Conservation (phyloP, 1,140 invertebrate genomes). For the Zaprionus lachaisei region DNA sequence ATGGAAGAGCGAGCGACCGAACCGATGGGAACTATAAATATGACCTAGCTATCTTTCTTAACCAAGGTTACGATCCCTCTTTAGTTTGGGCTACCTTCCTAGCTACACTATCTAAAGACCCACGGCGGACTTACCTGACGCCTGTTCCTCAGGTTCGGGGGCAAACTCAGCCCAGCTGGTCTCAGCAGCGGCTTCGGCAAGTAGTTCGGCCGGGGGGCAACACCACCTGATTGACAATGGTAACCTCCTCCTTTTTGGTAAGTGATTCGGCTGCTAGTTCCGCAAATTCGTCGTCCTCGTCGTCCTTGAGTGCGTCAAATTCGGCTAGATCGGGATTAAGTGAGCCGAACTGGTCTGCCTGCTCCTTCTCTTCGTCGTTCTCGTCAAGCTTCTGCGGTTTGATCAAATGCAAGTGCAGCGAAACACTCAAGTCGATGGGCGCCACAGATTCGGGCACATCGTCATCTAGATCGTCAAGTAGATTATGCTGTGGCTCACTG, state of each 20-base stretch:
- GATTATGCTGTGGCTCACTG: conserved; percentile 86
- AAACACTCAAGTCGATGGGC: conserved; percentile 88
- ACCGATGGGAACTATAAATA: background rate
- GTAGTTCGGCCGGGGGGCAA: conserved; percentile 50
- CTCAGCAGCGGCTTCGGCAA: conserved; percentile 85
- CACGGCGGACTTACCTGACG: conserved; percentile 36
- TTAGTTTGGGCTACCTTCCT: background rate
- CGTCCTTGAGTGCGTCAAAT: conserved; percentile 85
- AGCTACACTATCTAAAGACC: background rate
- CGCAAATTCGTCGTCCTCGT: conserved; percentile 90
- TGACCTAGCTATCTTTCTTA: background rate
- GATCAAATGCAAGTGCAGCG: conserved; percentile 86
- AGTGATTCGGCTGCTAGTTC: conserved; percentile 90
- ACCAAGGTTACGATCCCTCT: background rate
- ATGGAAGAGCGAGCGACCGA: background rate
- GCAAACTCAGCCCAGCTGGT: conserved; percentile 87
- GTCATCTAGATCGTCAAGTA: conserved; percentile 90
- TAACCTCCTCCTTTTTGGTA: conserved; percentile 85
- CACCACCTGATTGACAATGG: conserved; percentile 68
- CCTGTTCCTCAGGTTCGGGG: conserved; percentile 66
- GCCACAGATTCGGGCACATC: conserved; percentile 86
- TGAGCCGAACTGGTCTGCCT: conserved; percentile 1
- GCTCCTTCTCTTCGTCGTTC: conserved; percentile 43
- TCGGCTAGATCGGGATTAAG: conserved; percentile 76
- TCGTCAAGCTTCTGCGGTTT: conserved; percentile 84